These are phyloP conservation scores for Poecile montanus DNA, from an alignment of 2,797 vertebrate genomes.

Conservation along the genomic window DNA sequence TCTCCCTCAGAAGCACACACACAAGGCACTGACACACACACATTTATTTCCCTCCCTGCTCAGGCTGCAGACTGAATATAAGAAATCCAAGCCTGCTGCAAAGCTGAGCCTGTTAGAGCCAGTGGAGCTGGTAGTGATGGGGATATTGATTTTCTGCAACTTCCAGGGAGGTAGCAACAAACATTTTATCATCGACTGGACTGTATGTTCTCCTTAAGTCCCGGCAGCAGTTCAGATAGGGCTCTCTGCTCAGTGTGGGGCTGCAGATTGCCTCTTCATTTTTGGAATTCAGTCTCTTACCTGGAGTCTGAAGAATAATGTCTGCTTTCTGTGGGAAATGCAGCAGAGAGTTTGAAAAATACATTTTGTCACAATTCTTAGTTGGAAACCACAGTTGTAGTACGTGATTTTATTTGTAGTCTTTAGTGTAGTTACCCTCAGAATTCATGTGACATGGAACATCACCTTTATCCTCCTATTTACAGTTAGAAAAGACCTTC, in stretches of 20 bases:
- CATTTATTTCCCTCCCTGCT: background rate
- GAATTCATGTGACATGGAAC: background rate
- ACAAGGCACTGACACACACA: background rate
- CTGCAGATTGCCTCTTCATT: background rate
- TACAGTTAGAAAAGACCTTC: background rate
- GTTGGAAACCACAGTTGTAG: background rate
- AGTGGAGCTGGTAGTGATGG: background rate
- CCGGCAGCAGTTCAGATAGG: background rate
- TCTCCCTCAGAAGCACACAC: background rate
- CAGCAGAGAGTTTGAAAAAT: background rate
- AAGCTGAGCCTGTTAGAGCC: constrained; percentile 10
- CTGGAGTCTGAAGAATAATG: background rate
- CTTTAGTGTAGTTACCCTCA: background rate
- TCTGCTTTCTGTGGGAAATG: background rate
- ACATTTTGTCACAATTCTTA: background rate
- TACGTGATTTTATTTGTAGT: background rate
- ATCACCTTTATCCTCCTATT: background rate
- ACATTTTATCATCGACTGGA: background rate
- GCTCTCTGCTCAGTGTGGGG: background rate
- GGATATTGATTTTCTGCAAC: constrained; percentile 51
- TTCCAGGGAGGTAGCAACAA: constrained; percentile 48
- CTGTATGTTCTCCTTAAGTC: constrained; percentile 4
- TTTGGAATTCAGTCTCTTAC: background rate
- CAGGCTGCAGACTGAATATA: background rate
- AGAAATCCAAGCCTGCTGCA: constrained; percentile 34